Evolutionary conservation across 2,113 vertebrate species (phyloP).

Genomic region (Microcebus tavaratra): DNA sequence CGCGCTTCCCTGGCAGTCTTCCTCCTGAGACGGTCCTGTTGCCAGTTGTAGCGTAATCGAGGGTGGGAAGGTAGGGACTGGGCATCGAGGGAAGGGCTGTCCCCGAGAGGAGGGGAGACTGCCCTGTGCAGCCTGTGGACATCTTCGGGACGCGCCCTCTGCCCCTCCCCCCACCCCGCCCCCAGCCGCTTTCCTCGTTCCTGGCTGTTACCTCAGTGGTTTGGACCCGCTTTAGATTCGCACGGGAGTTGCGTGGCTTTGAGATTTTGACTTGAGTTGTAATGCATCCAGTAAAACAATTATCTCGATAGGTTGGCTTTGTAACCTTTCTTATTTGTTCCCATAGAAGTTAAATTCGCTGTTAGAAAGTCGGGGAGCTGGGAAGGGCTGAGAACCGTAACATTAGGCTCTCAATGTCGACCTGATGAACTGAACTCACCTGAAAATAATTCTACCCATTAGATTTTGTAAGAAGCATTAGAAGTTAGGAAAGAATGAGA

Average conservation of each 20-base stretch:
- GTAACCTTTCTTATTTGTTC: background rate
- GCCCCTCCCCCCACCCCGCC: background rate
- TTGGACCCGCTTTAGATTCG: background rate
- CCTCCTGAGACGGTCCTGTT: background rate
- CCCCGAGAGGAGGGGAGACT: background rate
- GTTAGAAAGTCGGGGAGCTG: background rate
- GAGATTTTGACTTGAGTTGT: conserved; percentile 30
- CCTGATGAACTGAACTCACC: background rate
- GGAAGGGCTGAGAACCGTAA: background rate
- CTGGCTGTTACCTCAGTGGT: background rate
- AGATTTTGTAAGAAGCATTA: background rate
- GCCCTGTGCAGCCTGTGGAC: background rate
- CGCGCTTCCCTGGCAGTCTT: background rate
- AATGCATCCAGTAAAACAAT: background rate
- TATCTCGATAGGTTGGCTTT: background rate
- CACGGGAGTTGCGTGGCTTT: background rate
- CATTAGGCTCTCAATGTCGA: background rate
- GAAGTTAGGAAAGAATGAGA: conserved; percentile 30
- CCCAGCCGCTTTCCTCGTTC: background rate
- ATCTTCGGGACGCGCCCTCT: background rate
- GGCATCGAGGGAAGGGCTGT: background rate
- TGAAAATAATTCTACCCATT: background rate
- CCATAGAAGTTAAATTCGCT: background rate
- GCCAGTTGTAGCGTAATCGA: background rate
- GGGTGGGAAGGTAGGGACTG: background rate